Base-by-base conservation (phyloP, 2,113 vertebrate genomes). In the Ptilorrhoa leucosticta region DNA sequence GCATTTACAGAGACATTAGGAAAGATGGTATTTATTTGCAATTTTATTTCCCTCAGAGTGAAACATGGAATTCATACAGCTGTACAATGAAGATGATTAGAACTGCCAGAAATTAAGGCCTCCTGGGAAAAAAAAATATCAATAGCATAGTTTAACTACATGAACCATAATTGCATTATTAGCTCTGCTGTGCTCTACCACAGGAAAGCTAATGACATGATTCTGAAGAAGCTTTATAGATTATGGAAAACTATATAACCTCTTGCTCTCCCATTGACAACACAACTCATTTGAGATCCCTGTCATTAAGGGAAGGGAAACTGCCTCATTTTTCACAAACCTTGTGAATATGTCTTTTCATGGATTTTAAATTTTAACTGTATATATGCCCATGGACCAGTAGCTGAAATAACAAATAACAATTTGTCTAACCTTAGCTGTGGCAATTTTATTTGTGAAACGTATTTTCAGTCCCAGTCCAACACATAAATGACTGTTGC, bases 101-200 rank as follows among this genome's bases (percentile, higher is more conserved):
- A 56, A 94, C 40, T 93, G 54, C 94, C 53, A 96, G 90, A 96
- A 89, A 96, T 83, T 37, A 94, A 96, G 89, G 73, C 73, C 83
- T 97, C 91, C 82, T 94, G 91, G 95, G 87, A 97, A 96, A 71
- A 92, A 97, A 97, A 97, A 89, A 95, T 96, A 97, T 95, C 97
- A 96, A 96, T 96, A 96, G 92, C 72, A 72, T 50, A 94, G 61
- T 97, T 97, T 95, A 98, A 95, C 93, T 96, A 94, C 80, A 93
- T 89, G 75, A 97, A 94, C 81, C 82, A 79, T 96, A 95, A 96
- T 94, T 96, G 86, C 82, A 97, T 94, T 96, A 96, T 96, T 96
- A 96, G 75, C 93, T 95, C 77, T 95, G 93, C 94, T 89, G 82
- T 87, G 82, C 70, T 57, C 50, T 94, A 61, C 66, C 71, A 90